A percentile compares a stretch with the other conserved stretches of the same genome.
Conservation (phyloP, 2,113 vertebrate species). For the Spea bombifrons region DNA sequence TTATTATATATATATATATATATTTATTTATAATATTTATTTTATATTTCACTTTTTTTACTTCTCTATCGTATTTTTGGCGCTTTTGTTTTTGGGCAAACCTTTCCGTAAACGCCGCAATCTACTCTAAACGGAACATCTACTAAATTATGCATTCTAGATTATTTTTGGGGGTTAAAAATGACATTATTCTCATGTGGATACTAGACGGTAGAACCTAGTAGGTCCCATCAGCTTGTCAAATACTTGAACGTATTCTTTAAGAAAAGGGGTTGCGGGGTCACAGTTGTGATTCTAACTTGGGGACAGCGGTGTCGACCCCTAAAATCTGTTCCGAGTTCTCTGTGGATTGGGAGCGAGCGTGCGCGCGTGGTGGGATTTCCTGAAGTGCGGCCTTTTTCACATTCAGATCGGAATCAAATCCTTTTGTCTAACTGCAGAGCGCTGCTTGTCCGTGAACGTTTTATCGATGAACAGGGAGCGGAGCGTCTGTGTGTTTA, state of each 20-base stretch:
- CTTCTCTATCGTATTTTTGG: no score
- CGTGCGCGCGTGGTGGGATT: slow-evolving; percentile 6
- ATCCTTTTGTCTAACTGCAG: slow-evolving; percentile 11
- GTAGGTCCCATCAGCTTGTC: slow-evolving; percentile 21
- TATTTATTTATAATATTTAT: no score
- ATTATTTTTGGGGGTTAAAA: neutral
- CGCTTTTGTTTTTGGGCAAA: no score
- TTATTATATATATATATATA: no score
- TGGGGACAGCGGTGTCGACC: slow-evolving; percentile 31
- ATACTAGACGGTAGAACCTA: slow-evolving; percentile 4
- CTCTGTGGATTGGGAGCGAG: slow-evolving; percentile 8
- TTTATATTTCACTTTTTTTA: no score
- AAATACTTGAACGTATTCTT: slow-evolving; percentile 22
- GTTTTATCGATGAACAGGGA: slow-evolving; percentile 26
- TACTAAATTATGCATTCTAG: slow-evolving; percentile 34
- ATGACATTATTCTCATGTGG: slow-evolving; percentile 26
- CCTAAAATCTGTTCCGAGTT: slow-evolving; percentile 7
- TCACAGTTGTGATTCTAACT: neutral
- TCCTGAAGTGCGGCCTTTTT: neutral
- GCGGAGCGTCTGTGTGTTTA: slow-evolving; percentile 22
- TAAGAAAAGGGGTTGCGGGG: slow-evolving; percentile 2
- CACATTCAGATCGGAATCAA: neutral
- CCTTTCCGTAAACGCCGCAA: no score
- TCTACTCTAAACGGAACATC: no score
- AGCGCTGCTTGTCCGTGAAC: slow-evolving; percentile 24